Conservation (phyloP, 2,888 invertebrate species). For the Mylabris sibirica region DNA sequence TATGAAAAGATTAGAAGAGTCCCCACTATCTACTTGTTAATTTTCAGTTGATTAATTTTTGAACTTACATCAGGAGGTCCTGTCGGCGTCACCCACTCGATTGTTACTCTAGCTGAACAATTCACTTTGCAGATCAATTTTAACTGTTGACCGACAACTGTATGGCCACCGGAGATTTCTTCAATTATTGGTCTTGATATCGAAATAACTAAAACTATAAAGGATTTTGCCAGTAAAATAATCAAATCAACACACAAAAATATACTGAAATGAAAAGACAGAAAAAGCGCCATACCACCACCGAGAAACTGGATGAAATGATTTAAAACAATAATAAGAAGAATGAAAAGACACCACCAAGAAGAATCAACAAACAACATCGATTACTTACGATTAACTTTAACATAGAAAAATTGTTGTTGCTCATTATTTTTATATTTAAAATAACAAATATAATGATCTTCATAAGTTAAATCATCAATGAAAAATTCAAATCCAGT, state of each 20-base stretch:
- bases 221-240: conserved; percentile 7
- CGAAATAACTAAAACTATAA: conserved; percentile 22
- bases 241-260: background rate
- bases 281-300: conserved; percentile 30
- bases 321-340: background rate
- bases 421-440: conserved; percentile 33
- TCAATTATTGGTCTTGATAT: conserved; percentile 41
- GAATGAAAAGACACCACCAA: conserved; percentile 12
- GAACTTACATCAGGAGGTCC: conserved; percentile 35
- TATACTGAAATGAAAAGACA: conserved; percentile 6
- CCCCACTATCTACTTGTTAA: no score
- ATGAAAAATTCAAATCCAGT: conserved; percentile 60
- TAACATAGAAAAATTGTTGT: conserved; percentile 21
- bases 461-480: conserved; percentile 50
- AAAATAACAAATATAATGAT: conserved; percentile 51
- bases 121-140: conserved; percentile 53
- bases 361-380: conserved; percentile 17
- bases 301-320: conserved; percentile 35
- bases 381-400: conserved; percentile 44
- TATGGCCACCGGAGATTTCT: conserved; percentile 51
- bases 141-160: conserved; percentile 53
- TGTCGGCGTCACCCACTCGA: conserved; percentile 54
- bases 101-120: conserved; percentile 43
- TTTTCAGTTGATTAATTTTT: background rate
- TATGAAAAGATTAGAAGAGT: no score